Evolutionary conservation across 2,797 vertebrate species (phyloP), one percentile per base, ranked within the genome.

Genomic region (Acipenser oxyrinchus): DNA sequence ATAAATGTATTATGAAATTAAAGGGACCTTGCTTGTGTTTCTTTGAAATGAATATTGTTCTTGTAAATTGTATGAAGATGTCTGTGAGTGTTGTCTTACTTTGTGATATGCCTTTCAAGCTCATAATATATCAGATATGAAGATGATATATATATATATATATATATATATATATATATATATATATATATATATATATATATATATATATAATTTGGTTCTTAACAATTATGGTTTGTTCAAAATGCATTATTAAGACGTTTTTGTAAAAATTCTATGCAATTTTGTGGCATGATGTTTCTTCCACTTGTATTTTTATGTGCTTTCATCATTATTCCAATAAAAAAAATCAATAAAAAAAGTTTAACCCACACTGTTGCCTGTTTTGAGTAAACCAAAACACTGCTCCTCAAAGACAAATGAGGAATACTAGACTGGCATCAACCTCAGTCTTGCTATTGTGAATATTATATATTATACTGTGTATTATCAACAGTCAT

Each of bases 251-350:
- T 88, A 37, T 85, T 78, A 83, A 85, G 87, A 83, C 83, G 18
- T 85, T 89, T 89, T 90, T 90, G 88, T 91, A 89, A 89, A 84
- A 84, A 90, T 87, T 90, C 90, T 92, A 91, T 92, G 90, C 90
- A 92, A 92, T 90, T 91, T 90, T 89, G 88, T 92, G 90, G 90
- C 90, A 91, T 92, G 90, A 84, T 80, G 87, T 90, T 90, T 89
- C 89, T 87, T 91, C 88, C 90, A 89, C 84, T 84, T 83, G 89
- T 91, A 89, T 86, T 87, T 90, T 89, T 89, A 84, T 86, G 90
- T 92, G 90, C 86, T 90, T 87, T 90, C 87, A 81, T 88, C 83
- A 89, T 86, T 82, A 81, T 86, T 87, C 82, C 85, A 89, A 87
- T 87, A 82, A 87, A 88, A 81, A 88, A 60, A 64, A 86, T 90